Percentiles rank a stretch among this genome's conserved stretches.
These are phyloP conservation scores for Anguilla megastoma DNA, from an alignment of 2,797 vertebrate genomes.

Conservation along the genomic window DNA sequence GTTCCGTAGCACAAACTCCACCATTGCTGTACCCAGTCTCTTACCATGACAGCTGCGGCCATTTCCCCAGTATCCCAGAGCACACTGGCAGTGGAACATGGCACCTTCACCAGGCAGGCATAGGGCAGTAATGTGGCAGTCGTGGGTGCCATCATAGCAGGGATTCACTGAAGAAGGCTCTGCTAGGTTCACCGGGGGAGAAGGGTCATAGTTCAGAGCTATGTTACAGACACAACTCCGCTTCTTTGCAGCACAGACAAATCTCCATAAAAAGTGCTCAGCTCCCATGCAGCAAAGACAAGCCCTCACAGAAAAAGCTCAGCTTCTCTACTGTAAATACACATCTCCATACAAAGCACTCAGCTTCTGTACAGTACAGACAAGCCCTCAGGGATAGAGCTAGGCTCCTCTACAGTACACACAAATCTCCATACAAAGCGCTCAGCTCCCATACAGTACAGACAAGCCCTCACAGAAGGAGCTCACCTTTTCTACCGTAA, in stretches of 20 bases:
- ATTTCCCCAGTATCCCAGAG: slow-evolving; percentile 61
- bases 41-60: slow-evolving; percentile 70
- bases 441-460: too few relatives aligned
- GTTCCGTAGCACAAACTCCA: too few relatives aligned
- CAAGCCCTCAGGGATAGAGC: too few relatives aligned
- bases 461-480: too few relatives aligned
- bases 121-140: slow-evolving; percentile 60
- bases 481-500: too few relatives aligned
- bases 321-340: too few relatives aligned
- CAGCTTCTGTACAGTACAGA: too few relatives aligned
- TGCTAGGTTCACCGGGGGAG: not conserved
- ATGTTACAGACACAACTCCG: not conserved
- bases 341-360: too few relatives aligned
- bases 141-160: slow-evolving; percentile 67
- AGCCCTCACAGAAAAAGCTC: too few relatives aligned
- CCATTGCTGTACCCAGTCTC: not conserved
- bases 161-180: slow-evolving; percentile 59
- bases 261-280: not conserved
- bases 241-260: not conserved
- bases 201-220: not conserved
- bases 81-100: slow-evolving; percentile 70
- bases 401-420: too few relatives aligned
- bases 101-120: slow-evolving; percentile 65
- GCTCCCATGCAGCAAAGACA: too few relatives aligned
- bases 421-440: too few relatives aligned